Percentiles rank a stretch among this genome's conserved stretches.
phyloP scores from a whole-genome alignment of 2,113 vertebrate species.

The Mus pahari region DNA sequence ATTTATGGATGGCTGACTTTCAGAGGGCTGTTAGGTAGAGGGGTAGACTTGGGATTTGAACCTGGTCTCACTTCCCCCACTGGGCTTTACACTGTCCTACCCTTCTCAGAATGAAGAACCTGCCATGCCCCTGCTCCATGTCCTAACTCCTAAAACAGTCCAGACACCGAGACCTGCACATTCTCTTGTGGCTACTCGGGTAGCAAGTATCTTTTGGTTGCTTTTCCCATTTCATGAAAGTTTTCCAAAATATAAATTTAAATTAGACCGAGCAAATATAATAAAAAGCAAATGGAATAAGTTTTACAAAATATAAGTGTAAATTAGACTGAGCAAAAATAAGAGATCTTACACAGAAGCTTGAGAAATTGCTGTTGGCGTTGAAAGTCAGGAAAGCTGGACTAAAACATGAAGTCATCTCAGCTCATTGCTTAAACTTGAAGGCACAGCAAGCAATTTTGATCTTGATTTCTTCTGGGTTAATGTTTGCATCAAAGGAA shows the following conservation, averaged over 20 bases:
- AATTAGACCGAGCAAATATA: not conserved
- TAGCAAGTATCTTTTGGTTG: not conserved
- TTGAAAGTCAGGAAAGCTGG: slow-evolving; percentile 33
- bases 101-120: not conserved
- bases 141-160: not conserved
- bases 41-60: not conserved
- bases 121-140: no score
- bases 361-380: not conserved
- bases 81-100: not conserved
- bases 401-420: not conserved
- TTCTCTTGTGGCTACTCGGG: not conserved
- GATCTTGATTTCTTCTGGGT: not conserved
- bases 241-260: not conserved
- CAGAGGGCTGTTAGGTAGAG: not conserved
- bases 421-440: not conserved
- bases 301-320: not conserved
- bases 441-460: not conserved
- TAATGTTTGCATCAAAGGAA: slow-evolving; percentile 1
- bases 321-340: not conserved
- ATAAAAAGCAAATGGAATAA: no score
- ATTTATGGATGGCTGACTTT: not conserved
- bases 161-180: not conserved
- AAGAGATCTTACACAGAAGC: not conserved
- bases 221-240: not conserved
- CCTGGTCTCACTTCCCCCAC: not conserved